Conservation (phyloP, 2,113 vertebrate species). For the Calypte anna region DNA sequence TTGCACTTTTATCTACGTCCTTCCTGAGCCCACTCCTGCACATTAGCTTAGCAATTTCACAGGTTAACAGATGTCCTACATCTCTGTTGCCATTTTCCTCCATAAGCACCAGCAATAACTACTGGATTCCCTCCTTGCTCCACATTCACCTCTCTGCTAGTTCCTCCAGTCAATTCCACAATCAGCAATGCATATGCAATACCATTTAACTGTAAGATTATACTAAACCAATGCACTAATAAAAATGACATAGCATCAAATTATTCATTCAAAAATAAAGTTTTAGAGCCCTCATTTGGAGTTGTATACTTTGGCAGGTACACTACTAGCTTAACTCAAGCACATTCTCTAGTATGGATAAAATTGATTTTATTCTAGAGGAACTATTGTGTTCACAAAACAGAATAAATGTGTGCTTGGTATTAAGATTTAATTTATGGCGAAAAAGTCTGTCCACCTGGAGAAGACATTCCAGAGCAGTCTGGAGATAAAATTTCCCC, state of each 20-base stretch:
- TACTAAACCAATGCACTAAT: not conserved
- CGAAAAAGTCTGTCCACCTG: not conserved
- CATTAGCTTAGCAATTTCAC: not conserved
- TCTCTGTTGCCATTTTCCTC: not conserved
- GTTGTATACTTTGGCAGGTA: not conserved
- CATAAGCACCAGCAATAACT: not conserved
- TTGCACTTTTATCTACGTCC: not conserved
- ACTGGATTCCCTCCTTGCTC: not conserved
- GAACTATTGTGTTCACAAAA: not conserved
- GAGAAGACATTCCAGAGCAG: not conserved
- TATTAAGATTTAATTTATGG: not conserved
- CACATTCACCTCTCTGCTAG: not conserved
- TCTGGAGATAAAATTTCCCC: not conserved
- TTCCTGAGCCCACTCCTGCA: not conserved
- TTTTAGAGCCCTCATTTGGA: not conserved
- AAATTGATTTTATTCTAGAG: not conserved
- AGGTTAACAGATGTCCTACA: not conserved
- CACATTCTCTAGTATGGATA: not conserved
- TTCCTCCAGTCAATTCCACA: not conserved
- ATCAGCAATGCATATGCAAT: not conserved
- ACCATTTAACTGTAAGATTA: not conserved
- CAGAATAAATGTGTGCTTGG: not conserved
- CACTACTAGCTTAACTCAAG: accelerated
- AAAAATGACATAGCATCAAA: not conserved
- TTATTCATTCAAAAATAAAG: not conserved